These are phyloP conservation scores for Phlogophora meticulosa DNA, from an alignment of 2,888 invertebrate genomes.

Conservation along the genomic window DNA sequence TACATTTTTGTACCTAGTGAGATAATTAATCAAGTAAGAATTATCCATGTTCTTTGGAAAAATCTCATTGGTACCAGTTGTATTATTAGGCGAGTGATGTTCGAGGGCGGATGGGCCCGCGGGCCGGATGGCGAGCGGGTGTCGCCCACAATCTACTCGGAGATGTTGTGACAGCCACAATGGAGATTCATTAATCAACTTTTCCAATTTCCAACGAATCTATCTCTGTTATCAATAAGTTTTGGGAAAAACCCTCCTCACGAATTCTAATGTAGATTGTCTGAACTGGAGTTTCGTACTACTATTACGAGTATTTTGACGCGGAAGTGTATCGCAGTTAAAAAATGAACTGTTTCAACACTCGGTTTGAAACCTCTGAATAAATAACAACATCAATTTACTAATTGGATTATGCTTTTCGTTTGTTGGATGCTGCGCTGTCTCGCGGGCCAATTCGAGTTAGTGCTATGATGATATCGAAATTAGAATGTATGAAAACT, in stretches of 20 bases:
- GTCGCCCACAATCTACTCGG: slow-evolving; percentile 70
- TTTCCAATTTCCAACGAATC: slow-evolving; percentile 85
- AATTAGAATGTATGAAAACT: slow-evolving; percentile 1
- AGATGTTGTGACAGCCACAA: slow-evolving; percentile 77
- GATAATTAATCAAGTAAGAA: slow-evolving; percentile 41
- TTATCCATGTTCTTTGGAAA: slow-evolving; percentile 21
- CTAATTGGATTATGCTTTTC: slow-evolving; percentile 28
- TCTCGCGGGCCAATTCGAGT: slow-evolving; percentile 16
- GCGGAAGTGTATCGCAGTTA: not conserved
- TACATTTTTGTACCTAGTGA: not conserved
- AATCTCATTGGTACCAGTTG: slow-evolving; percentile 22
- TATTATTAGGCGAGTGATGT: slow-evolving; percentile 21
- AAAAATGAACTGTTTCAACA: slow-evolving; percentile 17
- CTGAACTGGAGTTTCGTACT: slow-evolving; percentile 15
- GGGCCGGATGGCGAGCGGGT: slow-evolving; percentile 27
- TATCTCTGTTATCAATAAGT: slow-evolving; percentile 73
- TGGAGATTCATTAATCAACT: slow-evolving; percentile 86
- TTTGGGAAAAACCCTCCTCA: slow-evolving; percentile 58
- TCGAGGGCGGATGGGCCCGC: slow-evolving; percentile 20
- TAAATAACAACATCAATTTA: slow-evolving; percentile 27
- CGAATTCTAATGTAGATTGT: slow-evolving; percentile 44
- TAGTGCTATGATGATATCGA: not conserved
- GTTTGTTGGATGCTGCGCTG: not conserved
- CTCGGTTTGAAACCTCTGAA: too few species aligned
- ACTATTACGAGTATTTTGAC: not conserved